Percentiles rank a stretch among this genome's conserved stretches.
phyloP scores from a whole-genome alignment of 2,113 vertebrate species.

The Garra rufa region DNA sequence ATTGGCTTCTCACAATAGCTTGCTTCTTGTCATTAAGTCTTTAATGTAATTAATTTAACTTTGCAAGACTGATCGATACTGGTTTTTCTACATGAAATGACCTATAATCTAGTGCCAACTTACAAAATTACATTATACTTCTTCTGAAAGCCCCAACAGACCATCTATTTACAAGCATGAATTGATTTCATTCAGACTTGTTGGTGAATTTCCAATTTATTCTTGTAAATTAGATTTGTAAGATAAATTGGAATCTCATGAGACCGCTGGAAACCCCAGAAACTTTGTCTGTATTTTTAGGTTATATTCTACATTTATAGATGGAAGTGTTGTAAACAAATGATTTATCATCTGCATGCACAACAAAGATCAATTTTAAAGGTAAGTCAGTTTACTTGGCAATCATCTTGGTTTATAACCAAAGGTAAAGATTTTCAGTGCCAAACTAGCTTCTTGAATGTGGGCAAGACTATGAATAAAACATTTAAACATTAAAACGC shows the following conservation, averaged over 20 bases:
- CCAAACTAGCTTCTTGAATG: neutral
- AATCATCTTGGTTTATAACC: too few species aligned
- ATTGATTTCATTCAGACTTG: slow-evolving; percentile 29
- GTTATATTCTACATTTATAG: neutral
- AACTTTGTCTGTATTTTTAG: slow-evolving; percentile 7
- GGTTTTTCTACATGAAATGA: neutral
- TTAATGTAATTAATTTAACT: neutral
- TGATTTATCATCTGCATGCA: neutral
- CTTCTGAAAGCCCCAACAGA: neutral
- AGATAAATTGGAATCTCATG: slow-evolving; percentile 34
- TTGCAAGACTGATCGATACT: slow-evolving; percentile 4
- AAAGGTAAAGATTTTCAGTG: too few species aligned
- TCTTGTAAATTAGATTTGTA: slow-evolving; percentile 49
- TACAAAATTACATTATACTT: neutral
- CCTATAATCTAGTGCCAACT: neutral
- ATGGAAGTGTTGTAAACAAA: slow-evolving; percentile 8
- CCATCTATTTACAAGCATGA: slow-evolving; percentile 15
- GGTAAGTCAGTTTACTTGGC: neutral
- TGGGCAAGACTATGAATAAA: neutral
- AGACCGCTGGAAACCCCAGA: slow-evolving; percentile 26
- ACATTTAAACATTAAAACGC: too few species aligned
- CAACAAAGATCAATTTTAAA: neutral
- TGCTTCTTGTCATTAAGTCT: neutral
- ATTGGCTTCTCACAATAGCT: neutral
- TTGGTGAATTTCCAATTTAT: slow-evolving; percentile 44